These are phyloP conservation scores for Brachionus asplanchnoidis DNA, from an alignment of 1,140 invertebrate genomes.

Conservation along the genomic window DNA sequence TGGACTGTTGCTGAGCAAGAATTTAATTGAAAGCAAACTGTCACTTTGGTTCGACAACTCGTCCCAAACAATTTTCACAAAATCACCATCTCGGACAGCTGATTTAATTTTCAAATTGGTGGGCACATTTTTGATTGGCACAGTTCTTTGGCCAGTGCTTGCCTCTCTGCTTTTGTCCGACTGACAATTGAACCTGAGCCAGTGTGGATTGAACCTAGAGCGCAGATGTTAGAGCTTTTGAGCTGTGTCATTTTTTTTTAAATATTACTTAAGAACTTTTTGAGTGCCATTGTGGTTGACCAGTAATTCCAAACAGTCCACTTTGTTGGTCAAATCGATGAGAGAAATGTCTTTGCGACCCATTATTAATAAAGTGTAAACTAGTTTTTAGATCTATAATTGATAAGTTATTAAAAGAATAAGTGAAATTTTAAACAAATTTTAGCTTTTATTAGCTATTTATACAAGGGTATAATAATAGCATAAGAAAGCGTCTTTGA, in stretches of 20 bases:
- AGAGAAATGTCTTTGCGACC: background rate
- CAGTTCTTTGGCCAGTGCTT: slow-evolving; percentile 36
- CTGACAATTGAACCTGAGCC: slow-evolving; percentile 38
- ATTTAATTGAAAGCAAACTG: background rate
- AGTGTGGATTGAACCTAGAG: slow-evolving; percentile 32
- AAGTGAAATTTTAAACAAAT: background rate
- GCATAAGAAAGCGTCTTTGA: background rate
- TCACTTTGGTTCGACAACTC: background rate
- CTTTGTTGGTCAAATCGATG: background rate
- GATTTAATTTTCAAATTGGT: slow-evolving; percentile 7
- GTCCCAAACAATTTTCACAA: slow-evolving; percentile 4
- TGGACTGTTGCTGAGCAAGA: background rate
- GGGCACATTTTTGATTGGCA: background rate
- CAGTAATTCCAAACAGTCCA: background rate
- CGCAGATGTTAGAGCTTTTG: background rate
- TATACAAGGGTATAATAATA: background rate
- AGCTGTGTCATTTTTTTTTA: background rate
- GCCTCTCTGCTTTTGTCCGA: slow-evolving; percentile 4
- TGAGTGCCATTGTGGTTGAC: background rate
- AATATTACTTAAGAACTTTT: background rate
- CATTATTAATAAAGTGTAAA: background rate
- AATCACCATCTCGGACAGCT: background rate
- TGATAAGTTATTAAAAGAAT: background rate
- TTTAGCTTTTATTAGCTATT: background rate
- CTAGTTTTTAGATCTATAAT: background rate